Base-by-base conservation (phyloP, 1,140 invertebrate species). In the Archivesica marissinica region DNA sequence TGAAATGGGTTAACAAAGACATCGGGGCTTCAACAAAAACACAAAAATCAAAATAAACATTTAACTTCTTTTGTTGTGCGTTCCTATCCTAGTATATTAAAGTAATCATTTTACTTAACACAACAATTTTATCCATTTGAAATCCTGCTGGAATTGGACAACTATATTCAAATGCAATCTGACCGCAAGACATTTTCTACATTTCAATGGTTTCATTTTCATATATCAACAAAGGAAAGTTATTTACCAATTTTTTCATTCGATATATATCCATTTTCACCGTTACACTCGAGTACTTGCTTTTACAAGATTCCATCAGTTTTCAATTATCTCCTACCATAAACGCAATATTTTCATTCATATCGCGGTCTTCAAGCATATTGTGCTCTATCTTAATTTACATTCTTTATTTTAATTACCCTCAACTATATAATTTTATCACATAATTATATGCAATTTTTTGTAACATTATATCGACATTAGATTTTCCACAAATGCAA, bases 231-330 rank as follows among this genome's bases (percentile, higher is more conserved):
- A 61, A 79, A 50, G 50, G 33, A 52, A 68, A 47, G 30, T 23
- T 59, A 68, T 54, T 81, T 81, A 81, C 79, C 79, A 81, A 41
- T 81, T 81, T 81, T 81, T 47, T 81, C 38, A 81, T 54, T 25
- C 44, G 68, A 72, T 81, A 81, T 54, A 81, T 81, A 70, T 81
- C 79, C 79, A 81, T 81, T 38, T 81, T 81, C 38, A 39, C 61
- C n/a, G 50, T 81, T 15, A 81, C 25, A 30, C 47, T 33, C 44
- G 66, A 44, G 54, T 59, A 68, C 44, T 72, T 70, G 20, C 50
- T 44, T 39, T 66, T 79, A 64, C 20, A 59, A 35, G 54, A 28
- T 11, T 59, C 56, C 75, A 77, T 77, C 50, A 77, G 59, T 56
- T 47, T 74, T 50, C 30, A 64, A n/a, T 64, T 17, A 33, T 17